Evolutionary conservation across 1,140 invertebrate genomes (phyloP).

Genomic region (Caenorhabditis inopinata): DNA sequence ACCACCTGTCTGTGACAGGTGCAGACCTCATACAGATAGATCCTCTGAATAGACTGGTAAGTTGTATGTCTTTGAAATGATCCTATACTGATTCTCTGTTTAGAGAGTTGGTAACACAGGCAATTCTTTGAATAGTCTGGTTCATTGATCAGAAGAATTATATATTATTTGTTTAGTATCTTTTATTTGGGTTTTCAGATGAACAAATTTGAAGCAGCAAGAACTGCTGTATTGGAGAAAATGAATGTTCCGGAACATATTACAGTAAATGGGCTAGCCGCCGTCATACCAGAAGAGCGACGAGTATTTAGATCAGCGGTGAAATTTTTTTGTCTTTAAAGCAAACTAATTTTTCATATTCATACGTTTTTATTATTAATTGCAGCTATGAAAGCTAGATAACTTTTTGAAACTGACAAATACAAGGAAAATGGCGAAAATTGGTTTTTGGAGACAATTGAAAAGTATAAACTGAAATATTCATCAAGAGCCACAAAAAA

Average conservation of each 20-base stretch:
- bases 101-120: too few relatives aligned
- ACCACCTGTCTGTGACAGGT: conserved; percentile 17
- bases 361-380: too few relatives aligned
- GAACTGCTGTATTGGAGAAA: not conserved
- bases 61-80: too few relatives aligned
- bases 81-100: too few relatives aligned
- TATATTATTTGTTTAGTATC: too few relatives aligned
- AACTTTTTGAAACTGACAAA: not conserved
- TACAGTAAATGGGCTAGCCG: not conserved
- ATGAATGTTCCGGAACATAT: conserved; percentile 7
- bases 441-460: too few relatives aligned
- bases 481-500: too few relatives aligned
- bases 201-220: not conserved
- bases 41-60: conserved; percentile 5
- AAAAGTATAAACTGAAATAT: too few relatives aligned
- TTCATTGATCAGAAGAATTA: too few relatives aligned
- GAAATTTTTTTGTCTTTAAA: not conserved
- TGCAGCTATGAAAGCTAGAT: too few relatives aligned
- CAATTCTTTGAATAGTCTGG: too few relatives aligned
- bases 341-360: too few relatives aligned
- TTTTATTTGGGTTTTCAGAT: not conserved
- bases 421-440: not conserved
- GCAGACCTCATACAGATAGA: conserved; percentile 2
- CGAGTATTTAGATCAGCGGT: not conserved
- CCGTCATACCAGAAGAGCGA: not conserved